Evolutionary conservation across 2,888 invertebrate genomes (phyloP), one percentile per base, ranked within the genome.

Genomic region (Tetragonula carbonaria): DNA sequence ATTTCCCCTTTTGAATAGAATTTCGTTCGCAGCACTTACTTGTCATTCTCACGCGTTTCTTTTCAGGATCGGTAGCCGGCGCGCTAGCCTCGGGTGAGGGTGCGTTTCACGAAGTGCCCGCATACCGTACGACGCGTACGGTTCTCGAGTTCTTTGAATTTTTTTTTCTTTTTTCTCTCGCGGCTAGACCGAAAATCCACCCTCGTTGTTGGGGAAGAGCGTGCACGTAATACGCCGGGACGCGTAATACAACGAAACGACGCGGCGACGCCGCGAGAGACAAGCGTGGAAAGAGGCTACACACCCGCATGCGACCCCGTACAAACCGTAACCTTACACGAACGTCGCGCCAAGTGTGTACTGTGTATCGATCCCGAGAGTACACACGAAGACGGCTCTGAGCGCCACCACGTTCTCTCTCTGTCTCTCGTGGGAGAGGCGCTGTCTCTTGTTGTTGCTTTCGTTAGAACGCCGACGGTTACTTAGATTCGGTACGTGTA

Each of bases 291-390:
- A 62, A 78, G 80, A 77, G 72, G 77, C 86, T 59, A 71, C 80
- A 79, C 83, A 81, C 80, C 83, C 79, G 82, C 85, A 81, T 77
- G 72, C 55, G 67, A 74, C 63, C 81, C 79, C 68, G 73, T 70
- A 67, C 68, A 76, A 75, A 82, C 74, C 83, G 85, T 88, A 86
- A 86, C 86, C 88, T 82, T 74, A 85, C 86, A 83, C 86, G 82
- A 80, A 74, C 82, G 84, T 86, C 82, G 77, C 78, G 80, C 79
- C 80, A 79, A 88, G 86, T 86, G 85, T 87, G 90, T 90, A 84
- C 90, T 89, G 91, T 92, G 92, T 93, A 93, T 93, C 93, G 93
- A 93, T 93, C 93, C 88, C 91, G 90, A 84, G 91, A 90, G 90
- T 90, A 92, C 92, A 91, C 91, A 90, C 92, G 89, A 90, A 89